Conservation (phyloP, 2,888 invertebrate genomes). For the Apoda limacodes region DNA sequence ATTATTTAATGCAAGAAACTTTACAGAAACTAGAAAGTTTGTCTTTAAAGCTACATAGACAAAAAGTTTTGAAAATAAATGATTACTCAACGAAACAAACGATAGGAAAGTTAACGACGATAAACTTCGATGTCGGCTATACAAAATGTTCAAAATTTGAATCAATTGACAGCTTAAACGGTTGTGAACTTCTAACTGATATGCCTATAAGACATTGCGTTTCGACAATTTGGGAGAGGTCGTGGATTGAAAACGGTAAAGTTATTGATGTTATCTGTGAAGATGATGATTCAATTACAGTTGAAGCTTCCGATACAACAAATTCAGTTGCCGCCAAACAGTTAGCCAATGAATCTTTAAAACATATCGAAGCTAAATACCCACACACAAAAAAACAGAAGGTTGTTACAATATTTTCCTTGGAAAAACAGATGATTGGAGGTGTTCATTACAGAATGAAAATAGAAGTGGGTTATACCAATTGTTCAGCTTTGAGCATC, state of each 20-base stretch:
- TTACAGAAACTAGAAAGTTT: constrained; percentile 47
- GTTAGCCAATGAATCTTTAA: constrained; percentile 44
- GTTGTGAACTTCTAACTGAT: constrained; percentile 44
- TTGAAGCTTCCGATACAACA: constrained; percentile 40
- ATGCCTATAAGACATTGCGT: constrained; percentile 48
- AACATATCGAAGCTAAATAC: constrained; percentile 56
- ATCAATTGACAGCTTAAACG: constrained; percentile 41
- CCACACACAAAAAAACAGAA: constrained; percentile 46
- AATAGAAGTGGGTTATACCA: constrained; percentile 49
- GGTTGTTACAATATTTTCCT: constrained; percentile 47
- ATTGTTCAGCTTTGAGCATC: constrained; percentile 44
- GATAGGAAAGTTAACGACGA: constrained; percentile 42
- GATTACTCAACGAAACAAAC: constrained; percentile 41
- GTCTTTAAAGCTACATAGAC: constrained; percentile 44
- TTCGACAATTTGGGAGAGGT: constrained; percentile 40
- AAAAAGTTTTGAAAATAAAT: constrained; percentile 42
- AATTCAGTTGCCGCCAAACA: constrained; percentile 37
- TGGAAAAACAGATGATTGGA: constrained; percentile 51
- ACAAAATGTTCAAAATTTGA: constrained; percentile 54
- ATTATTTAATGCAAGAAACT: constrained; percentile 36
- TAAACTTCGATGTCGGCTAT: constrained; percentile 54
- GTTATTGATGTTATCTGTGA: constrained; percentile 44
- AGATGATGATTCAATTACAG: constrained; percentile 44
- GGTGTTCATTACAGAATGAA: constrained; percentile 56
- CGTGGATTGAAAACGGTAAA: constrained; percentile 42